These are phyloP conservation scores for Phoenicopterus ruber DNA, from an alignment of 2,113 vertebrate species.

Conservation along the genomic window DNA sequence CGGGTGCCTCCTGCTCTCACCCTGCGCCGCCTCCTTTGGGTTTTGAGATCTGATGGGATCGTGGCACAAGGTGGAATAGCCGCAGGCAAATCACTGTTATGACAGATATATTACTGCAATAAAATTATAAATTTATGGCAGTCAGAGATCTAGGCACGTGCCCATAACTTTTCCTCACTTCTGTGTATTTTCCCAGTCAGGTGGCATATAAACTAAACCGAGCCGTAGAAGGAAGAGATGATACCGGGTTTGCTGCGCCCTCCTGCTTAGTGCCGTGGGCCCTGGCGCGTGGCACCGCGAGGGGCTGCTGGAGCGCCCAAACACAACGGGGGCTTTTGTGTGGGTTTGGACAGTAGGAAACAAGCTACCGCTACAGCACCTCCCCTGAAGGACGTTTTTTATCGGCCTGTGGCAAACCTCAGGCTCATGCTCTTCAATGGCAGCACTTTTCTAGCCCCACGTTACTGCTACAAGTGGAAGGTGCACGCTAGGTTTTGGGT, in stretches of 20 bases:
- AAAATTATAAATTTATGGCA: background rate
- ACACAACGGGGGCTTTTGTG: accelerated
- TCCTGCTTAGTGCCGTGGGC: background rate
- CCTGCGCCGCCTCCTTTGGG: background rate
- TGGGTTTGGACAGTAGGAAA: background rate
- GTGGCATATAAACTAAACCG: background rate
- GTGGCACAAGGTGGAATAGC: background rate
- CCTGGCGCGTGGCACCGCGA: accelerated
- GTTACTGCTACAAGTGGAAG: background rate
- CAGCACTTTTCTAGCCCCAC: background rate
- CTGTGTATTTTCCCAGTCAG: background rate
- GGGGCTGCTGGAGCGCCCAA: background rate
- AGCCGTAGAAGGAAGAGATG: accelerated
- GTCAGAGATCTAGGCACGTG: background rate
- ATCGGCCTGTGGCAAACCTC: background rate
- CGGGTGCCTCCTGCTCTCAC: accelerated
- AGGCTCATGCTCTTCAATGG: background rate
- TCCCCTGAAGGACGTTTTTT: background rate
- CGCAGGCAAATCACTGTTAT: background rate
- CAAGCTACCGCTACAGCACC: background rate
- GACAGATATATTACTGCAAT: slow-evolving; percentile 3
- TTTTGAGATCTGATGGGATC: background rate
- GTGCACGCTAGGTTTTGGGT: background rate
- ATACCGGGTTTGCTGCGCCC: accelerated
- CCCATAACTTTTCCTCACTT: background rate